These are phyloP conservation scores for Mastacembelus armatus DNA, from an alignment of 2,797 vertebrate genomes.

Conservation along the genomic window DNA sequence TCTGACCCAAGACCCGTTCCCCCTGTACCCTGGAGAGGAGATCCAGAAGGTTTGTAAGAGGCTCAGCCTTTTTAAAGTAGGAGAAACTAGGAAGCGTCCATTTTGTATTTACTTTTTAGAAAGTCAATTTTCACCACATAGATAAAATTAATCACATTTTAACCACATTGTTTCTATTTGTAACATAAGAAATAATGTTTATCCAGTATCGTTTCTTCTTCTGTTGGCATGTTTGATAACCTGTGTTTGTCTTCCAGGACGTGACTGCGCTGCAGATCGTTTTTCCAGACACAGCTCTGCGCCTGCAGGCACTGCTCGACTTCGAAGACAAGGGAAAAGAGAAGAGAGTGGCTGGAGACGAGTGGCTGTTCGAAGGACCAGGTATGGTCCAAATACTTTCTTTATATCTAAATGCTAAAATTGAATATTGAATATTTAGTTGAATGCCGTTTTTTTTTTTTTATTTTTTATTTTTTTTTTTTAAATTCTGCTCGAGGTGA, in stretches of 20 bases:
- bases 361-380: constrained; percentile 95
- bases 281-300: constrained; percentile 89
- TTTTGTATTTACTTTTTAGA: too few relatives aligned
- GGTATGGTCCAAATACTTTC: constrained; percentile 68
- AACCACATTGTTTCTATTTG: too few relatives aligned
- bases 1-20: constrained; percentile 91
- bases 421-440: too few relatives aligned
- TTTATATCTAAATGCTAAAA: too few relatives aligned
- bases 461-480: too few relatives aligned
- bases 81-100: too few relatives aligned
- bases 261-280: constrained; percentile 90
- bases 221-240: neutral
- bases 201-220: neutral
- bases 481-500: neutral
- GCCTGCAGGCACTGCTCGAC: constrained; percentile 91
- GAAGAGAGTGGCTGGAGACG: constrained; percentile 89
- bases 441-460: too few relatives aligned
- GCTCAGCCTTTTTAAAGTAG: too few relatives aligned
- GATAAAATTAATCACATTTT: too few relatives aligned
- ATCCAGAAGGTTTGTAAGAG: constrained; percentile 83
- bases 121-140: too few relatives aligned
- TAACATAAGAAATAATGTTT: too few relatives aligned
- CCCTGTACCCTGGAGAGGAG: constrained; percentile 91
- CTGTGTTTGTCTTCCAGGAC: constrained; percentile 64
- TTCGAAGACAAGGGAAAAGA: constrained; percentile 80